Base-by-base conservation (phyloP, 1,140 invertebrate genomes). In the Drosophila asahinai region DNA sequence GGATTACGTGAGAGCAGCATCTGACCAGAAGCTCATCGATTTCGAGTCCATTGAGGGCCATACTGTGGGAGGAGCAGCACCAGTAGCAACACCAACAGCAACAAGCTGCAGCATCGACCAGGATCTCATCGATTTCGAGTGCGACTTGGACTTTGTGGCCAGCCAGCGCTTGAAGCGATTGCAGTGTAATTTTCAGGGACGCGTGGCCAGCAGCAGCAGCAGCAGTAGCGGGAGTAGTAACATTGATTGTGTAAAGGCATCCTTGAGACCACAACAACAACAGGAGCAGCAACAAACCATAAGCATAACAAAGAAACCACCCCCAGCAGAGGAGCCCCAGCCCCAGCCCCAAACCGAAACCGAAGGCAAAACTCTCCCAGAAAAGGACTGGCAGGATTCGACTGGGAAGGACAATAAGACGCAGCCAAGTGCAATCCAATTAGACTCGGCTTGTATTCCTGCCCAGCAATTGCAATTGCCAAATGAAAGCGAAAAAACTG, bases 171-270 rank as follows among this genome's bases (percentile, higher is more conserved):
- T 92, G 22, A 91, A 92, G 52, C 91, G 91, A 48, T 74, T 92
- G 65, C 90, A 92, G 55, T 89, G 75, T 45, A 92, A 92, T 92
- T 91, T 90, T 91, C 86, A 91, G 86, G 89, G 89, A 86, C 89
- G 86, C 72, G 83, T 91, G 65, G 91, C 17, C 54, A 67, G 15
- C 45, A 68, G 19, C 52, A 73, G 19, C 52, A 19, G 19, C 19
- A 22, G 19, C 19, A 22, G 19, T 22, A 22, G 19, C 19, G 77
- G 17, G 64, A 81, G 42, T 65, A 74, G 42, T 67, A 80, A 48
- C 68, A 74, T 80, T 80, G 80, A 91, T 87, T 91, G 82, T 90
- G 86, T 91, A 91, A 91, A 91, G 87, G 87, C 80, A 91, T 87
- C 83, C 78, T 81, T 81, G 75, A 82, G 67, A 78, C 60, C 57